A percentile compares a stretch with the other conserved stretches of the same genome.
These are phyloP conservation scores for Mythimna loreyi DNA, from an alignment of 2,888 invertebrate genomes.

Conservation along the genomic window DNA sequence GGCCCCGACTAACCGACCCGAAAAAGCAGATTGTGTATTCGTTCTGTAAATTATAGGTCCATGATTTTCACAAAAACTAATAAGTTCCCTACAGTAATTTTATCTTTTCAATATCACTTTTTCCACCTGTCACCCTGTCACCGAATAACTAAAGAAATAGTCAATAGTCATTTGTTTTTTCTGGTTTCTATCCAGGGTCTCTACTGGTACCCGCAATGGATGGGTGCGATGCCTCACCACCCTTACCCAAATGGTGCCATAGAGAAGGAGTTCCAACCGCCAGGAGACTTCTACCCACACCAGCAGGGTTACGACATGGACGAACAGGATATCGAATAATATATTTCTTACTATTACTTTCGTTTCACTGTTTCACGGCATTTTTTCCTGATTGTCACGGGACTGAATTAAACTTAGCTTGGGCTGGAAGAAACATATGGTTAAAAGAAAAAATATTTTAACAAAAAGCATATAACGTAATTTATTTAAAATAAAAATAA, in stretches of 20 bases:
- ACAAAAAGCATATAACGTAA: constrained; percentile 20
- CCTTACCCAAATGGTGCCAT: constrained; percentile 75
- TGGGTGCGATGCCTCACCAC: constrained; percentile 84
- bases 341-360: constrained; percentile 40
- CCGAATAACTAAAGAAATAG: no score
- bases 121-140: neutral
- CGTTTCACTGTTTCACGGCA: constrained; percentile 17
- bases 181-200: constrained; percentile 75
- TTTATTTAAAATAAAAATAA: constrained; percentile 22
- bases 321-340: constrained; percentile 70
- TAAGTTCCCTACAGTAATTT: no score
- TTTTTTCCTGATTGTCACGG: no score
- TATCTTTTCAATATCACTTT: neutral
- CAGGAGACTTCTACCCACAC: constrained; percentile 79
- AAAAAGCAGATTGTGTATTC: neutral
- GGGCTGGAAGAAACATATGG: no score
- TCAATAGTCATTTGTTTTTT: neutral
- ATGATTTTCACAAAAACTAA: no score
- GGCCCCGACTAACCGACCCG: no score
- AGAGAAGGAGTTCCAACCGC: constrained; percentile 71
- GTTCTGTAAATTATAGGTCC: neutral
- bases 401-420: no score
- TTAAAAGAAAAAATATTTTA: neutral
- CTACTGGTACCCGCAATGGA: constrained; percentile 89
- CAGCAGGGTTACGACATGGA: constrained; percentile 77